Conservation (phyloP, 2,113 vertebrate genomes). For the Thunnus maccoyii region DNA sequence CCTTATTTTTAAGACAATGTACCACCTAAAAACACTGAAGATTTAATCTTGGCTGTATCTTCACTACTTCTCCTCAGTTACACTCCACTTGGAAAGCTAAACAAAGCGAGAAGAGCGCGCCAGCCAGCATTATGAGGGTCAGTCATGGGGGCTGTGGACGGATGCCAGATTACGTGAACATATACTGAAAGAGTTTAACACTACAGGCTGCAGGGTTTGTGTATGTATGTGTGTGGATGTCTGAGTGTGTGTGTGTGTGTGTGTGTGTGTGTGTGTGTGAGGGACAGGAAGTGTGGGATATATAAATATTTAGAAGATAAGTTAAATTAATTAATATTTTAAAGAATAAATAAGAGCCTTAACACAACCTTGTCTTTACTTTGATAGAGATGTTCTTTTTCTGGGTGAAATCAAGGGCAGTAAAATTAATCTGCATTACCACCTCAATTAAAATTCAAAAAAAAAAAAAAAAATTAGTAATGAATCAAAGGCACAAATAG, state of each 20-base stretch:
- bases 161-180: constrained; percentile 82
- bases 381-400: constrained; percentile 82
- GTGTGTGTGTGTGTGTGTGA: neutral
- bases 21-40: constrained; percentile 53
- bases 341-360: constrained; percentile 8
- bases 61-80: constrained; percentile 66
- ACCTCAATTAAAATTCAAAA: constrained; percentile 88
- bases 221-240: constrained; percentile 31
- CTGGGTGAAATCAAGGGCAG: constrained; percentile 90
- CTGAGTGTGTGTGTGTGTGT: neutral
- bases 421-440: constrained; percentile 87
- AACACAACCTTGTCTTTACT: constrained; percentile 64
- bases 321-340: constrained; percentile 34
- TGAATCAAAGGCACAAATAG: constrained; percentile 92
- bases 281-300: neutral
- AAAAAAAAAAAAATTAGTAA: constrained; percentile 84
- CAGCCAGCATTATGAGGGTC: constrained; percentile 79
- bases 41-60: constrained; percentile 69
- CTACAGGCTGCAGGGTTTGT: constrained; percentile 77
- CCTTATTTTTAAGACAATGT: constrained; percentile 54
- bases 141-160: constrained; percentile 75
- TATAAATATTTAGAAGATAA: constrained; percentile 42
- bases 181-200: constrained; percentile 82
- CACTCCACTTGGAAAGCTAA: constrained; percentile 76
- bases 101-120: constrained; percentile 73